Conservation (phyloP, 2,888 invertebrate species). For the Mythimna ferrago region DNA sequence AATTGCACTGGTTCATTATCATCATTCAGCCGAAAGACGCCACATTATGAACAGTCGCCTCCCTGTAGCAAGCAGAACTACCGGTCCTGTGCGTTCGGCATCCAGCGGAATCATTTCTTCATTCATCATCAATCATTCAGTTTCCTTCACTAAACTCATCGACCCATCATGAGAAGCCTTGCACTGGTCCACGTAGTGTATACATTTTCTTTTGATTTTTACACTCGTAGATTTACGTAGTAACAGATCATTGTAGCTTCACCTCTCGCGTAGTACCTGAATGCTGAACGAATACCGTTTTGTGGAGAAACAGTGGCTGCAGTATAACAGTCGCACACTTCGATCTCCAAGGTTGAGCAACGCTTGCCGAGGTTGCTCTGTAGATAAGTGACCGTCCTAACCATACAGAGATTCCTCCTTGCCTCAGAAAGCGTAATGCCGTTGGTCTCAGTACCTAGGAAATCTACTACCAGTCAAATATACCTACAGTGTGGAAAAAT, state of each 20-base stretch:
- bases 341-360: too few species aligned
- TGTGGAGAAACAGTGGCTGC: too few species aligned
- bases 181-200: not conserved
- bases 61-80: not conserved
- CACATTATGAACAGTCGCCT: not conserved
- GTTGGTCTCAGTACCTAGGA: too few species aligned
- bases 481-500: too few species aligned
- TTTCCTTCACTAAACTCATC: not conserved
- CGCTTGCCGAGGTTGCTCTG: too few species aligned
- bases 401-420: too few species aligned
- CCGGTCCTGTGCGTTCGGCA: not conserved
- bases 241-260: not conserved
- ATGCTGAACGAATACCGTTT: too few species aligned
- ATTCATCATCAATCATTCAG: too few species aligned
- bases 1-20: slow-evolving; percentile 9
- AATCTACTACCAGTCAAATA: too few species aligned
- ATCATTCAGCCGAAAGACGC: not conserved
- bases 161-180: not conserved
- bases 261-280: not conserved
- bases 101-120: not conserved
- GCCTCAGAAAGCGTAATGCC: too few species aligned
- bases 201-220: not conserved
- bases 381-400: too few species aligned
- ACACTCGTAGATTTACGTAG: not conserved
- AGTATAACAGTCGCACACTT: too few species aligned